phyloP scores from a whole-genome alignment of 2,888 invertebrate species.

The Stenoptilia bipunctidactyla region DNA sequence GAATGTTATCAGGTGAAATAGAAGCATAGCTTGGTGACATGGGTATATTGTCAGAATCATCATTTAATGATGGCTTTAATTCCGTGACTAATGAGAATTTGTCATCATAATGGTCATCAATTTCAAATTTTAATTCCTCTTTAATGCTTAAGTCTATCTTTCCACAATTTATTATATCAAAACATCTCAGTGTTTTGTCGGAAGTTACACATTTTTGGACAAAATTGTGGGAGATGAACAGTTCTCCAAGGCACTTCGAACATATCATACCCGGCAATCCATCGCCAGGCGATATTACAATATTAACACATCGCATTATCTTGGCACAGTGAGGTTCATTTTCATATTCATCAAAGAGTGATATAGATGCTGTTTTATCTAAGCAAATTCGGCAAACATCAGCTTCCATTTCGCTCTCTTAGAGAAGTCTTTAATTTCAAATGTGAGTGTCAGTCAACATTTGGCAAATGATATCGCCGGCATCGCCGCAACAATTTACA shows the following conservation, averaged over 20 bases:
- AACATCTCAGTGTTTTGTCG: slow-evolving; percentile 29
- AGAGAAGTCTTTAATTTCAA: too few species aligned
- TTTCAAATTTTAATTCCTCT: slow-evolving; percentile 2
- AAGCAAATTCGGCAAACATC: slow-evolving; percentile 49
- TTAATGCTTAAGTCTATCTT: neutral
- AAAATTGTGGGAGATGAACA: slow-evolving; percentile 38
- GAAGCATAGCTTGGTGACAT: too few species aligned
- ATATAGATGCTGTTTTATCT: slow-evolving; percentile 33
- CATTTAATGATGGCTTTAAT: neutral
- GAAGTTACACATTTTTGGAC: slow-evolving; percentile 44
- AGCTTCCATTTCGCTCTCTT: slow-evolving; percentile 18
- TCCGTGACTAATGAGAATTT: slow-evolving; percentile 11
- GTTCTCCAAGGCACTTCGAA: slow-evolving; percentile 34
- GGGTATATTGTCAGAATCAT: too few species aligned
- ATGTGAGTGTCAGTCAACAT: too few species aligned
- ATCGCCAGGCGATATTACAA: slow-evolving; percentile 39
- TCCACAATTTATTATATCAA: neutral
- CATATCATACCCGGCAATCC: slow-evolving; percentile 47
- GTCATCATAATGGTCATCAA: slow-evolving; percentile 8
- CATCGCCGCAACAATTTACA: too few species aligned
- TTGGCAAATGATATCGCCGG: too few species aligned
- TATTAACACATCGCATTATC: slow-evolving; percentile 42
- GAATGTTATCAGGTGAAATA: too few species aligned
- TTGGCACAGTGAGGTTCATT: slow-evolving; percentile 37
- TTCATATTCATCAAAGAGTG: slow-evolving; percentile 36